Percentiles rank a stretch among this genome's conserved stretches.
These are phyloP conservation scores for Vultur gryphus DNA, from an alignment of 2,797 vertebrate species.

Conservation along the genomic window DNA sequence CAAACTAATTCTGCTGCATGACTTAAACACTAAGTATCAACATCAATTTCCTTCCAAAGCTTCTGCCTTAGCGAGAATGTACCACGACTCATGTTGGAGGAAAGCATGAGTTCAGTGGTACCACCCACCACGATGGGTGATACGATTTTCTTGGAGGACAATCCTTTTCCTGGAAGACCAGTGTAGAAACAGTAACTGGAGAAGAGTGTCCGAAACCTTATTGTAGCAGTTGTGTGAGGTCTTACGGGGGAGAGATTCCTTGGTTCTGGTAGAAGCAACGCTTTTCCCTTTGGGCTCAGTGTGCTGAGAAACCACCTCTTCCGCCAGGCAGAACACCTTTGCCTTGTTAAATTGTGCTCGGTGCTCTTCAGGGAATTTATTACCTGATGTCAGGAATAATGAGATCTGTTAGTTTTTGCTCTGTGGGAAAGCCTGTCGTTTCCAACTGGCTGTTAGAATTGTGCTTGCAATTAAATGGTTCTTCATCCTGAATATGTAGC, in stretches of 20 bases:
- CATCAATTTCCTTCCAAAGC: background rate
- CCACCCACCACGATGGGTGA: fast-evolving
- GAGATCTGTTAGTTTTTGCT: background rate
- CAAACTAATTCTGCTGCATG: background rate
- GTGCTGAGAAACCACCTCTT: background rate
- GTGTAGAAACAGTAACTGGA: background rate
- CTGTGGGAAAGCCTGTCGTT: background rate
- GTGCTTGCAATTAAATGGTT: background rate
- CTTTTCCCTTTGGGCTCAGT: fast-evolving
- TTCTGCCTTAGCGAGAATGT: background rate
- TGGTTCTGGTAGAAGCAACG: background rate
- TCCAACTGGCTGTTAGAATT: background rate
- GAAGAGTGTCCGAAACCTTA: background rate
- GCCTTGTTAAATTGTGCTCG: background rate
- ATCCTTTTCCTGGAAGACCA: background rate
- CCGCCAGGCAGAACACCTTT: background rate
- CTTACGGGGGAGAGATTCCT: background rate
- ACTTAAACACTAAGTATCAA: background rate
- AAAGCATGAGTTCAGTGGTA: background rate
- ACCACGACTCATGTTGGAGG: background rate
- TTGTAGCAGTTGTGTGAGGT: background rate
- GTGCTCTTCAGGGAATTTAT: background rate
- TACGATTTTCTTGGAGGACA: background rate
- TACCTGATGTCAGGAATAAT: background rate
- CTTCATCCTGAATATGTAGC: background rate